Percentiles rank a stretch among this genome's conserved stretches.
phyloP scores from a whole-genome alignment of 2,888 invertebrate species.

The Drosophila tripunctata region DNA sequence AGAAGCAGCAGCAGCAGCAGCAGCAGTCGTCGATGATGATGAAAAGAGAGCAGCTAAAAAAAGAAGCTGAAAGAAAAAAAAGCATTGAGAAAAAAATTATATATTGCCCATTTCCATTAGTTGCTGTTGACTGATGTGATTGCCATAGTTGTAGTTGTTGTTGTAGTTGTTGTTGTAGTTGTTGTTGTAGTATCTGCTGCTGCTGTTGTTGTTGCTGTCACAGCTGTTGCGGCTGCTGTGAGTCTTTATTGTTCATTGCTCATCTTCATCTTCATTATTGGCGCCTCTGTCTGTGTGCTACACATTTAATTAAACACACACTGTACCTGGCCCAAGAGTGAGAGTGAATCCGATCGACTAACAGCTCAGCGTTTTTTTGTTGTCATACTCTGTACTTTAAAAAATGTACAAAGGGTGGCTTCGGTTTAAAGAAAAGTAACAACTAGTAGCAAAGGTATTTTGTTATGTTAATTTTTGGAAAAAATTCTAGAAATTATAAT shows the following conservation, averaged over 20 bases:
- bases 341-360: constrained; percentile 52
- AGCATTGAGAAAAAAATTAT: constrained; percentile 4
- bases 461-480: no score
- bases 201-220: constrained; percentile 1
- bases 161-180: not conserved
- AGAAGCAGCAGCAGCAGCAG: constrained; percentile 18
- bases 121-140: constrained; percentile 43
- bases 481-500: no score
- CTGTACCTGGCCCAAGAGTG: constrained; percentile 32
- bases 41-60: constrained; percentile 1
- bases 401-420: not conserved
- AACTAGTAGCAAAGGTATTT: no score
- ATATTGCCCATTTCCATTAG: constrained; percentile 61
- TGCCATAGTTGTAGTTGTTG: constrained; percentile 1
- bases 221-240: constrained; percentile 10
- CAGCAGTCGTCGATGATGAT: constrained; percentile 12
- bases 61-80: constrained; percentile 7
- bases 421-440: no score
- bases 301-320: constrained; percentile 62
- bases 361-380: constrained; percentile 12
- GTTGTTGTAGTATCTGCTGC: not conserved
- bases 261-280: constrained; percentile 54
- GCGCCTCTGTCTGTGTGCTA: constrained; percentile 34
- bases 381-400: not conserved
- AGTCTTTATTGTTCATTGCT: constrained; percentile 50